These are phyloP conservation scores for Chrysotoxum bicinctum DNA, from an alignment of 2,888 invertebrate species.

Conservation along the genomic window DNA sequence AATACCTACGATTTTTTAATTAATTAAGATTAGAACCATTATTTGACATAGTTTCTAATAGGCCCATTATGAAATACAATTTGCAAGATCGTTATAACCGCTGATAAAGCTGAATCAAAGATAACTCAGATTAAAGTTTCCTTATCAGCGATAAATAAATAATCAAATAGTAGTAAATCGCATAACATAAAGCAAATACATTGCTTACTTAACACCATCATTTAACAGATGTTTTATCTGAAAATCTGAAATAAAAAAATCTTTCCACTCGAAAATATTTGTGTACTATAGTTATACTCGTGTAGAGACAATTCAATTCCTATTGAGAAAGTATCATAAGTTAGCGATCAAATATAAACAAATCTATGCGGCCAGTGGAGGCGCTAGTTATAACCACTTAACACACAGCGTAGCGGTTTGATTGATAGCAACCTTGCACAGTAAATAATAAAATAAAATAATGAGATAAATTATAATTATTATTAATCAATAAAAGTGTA, in stretches of 20 bases:
- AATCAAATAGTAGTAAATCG: neutral
- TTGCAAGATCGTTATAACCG: neutral
- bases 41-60: too few species aligned
- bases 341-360: neutral
- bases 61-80: neutral
- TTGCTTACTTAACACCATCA: neutral
- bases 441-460: constrained; percentile 32
- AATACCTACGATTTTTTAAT: too few species aligned
- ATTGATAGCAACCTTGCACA: constrained; percentile 27
- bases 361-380: neutral
- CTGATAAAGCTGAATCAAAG: neutral
- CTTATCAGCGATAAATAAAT: neutral
- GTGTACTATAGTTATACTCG: neutral
- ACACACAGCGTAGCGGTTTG: neutral
- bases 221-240: neutral
- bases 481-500: neutral
- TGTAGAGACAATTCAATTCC: neutral
- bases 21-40: too few species aligned
- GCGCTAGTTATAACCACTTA: constrained; percentile 19
- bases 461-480: constrained; percentile 22
- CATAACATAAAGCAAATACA: neutral
- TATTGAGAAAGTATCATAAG: constrained; percentile 11
- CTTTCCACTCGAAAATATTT: neutral
- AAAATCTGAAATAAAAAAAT: neutral
- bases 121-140: neutral